phyloP scores from a whole-genome alignment of 1,140 invertebrate species.

The Bacillus rossius region DNA sequence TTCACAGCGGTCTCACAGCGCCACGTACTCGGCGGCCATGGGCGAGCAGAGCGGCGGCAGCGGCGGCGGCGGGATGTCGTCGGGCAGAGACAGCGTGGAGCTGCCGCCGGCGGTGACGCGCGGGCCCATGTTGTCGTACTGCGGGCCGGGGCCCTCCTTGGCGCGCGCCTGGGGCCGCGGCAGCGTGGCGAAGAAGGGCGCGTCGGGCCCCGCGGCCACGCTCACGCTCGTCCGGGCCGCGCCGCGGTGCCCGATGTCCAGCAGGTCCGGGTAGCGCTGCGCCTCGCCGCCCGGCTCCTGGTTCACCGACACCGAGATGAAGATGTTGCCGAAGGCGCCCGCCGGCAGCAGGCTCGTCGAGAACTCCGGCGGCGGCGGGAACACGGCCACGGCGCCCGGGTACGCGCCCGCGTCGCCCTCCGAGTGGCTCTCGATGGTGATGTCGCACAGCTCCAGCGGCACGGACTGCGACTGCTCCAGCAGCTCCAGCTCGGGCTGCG shows the following conservation, averaged over 20 bases:
- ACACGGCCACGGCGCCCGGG: conserved; percentile 44
- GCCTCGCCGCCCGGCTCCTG: conserved; percentile 50
- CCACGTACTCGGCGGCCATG: conserved; percentile 34
- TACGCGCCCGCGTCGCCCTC: not conserved
- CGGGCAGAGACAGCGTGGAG: conserved; percentile 73
- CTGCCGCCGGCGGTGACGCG: conserved; percentile 79
- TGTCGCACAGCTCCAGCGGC: conserved; percentile 48
- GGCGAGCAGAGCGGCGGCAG: conserved; percentile 46
- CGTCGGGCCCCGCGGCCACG: conserved; percentile 25
- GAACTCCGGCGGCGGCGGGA: conserved; percentile 58
- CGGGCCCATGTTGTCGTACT: conserved; percentile 86
- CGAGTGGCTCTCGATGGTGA: conserved; percentile 66
- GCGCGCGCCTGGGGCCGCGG: conserved; percentile 40
- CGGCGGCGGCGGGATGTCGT: conserved; percentile 47
- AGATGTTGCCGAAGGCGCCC: conserved; percentile 63
- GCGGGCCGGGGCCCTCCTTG: conserved; percentile 46
- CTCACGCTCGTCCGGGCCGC: conserved; percentile 43
- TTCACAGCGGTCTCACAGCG: conserved; percentile 24
- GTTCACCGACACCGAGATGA: conserved; percentile 65
- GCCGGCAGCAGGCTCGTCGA: conserved; percentile 53
- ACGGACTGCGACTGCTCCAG: conserved; percentile 34
- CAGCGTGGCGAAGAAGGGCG: conserved; percentile 39
- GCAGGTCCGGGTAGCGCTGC: conserved; percentile 65
- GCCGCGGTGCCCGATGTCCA: conserved; percentile 60
- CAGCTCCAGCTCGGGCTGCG: conserved; percentile 46